These are phyloP conservation scores for Larimichthys crocea DNA, from an alignment of 2,113 vertebrate species.

Conservation along the genomic window DNA sequence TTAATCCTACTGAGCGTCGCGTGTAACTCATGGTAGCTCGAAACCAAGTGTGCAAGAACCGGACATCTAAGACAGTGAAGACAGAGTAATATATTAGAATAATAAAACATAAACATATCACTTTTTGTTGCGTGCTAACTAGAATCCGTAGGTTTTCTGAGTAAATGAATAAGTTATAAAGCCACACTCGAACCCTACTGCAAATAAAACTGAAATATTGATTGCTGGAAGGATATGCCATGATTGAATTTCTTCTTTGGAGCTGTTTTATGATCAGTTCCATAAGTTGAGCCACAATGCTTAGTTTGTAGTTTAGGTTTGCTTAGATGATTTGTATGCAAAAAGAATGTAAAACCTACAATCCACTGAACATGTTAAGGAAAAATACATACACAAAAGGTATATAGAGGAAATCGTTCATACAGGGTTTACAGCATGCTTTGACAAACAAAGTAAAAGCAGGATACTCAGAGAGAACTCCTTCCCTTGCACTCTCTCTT, in stretches of 20 bases:
- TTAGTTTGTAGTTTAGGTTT: too few relatives aligned
- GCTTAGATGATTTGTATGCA: neutral
- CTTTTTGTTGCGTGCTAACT: neutral
- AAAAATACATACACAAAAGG: neutral
- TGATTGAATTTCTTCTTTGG: constrained; percentile 17
- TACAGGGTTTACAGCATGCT: too few relatives aligned
- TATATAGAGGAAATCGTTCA: neutral
- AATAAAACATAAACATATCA: neutral
- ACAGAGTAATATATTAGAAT: neutral
- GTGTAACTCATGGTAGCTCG: constrained; percentile 20
- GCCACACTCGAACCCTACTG: neutral
- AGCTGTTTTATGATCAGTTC: constrained; percentile 29
- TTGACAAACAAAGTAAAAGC: too few relatives aligned
- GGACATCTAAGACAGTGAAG: neutral
- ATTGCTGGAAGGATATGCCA: constrained; percentile 2
- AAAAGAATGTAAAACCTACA: constrained; percentile 7
- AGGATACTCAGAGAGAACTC: neutral
- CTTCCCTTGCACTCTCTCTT: neutral
- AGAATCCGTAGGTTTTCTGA: neutral
- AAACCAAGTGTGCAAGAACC: neutral
- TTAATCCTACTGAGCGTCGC: constrained; percentile 9
- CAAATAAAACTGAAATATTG: constrained; percentile 18
- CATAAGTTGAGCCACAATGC: neutral
- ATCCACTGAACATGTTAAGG: neutral
- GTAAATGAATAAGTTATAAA: constrained; percentile 5